Conservation (phyloP, 1,140 invertebrate genomes). For the Scylla paramamosain region DNA sequence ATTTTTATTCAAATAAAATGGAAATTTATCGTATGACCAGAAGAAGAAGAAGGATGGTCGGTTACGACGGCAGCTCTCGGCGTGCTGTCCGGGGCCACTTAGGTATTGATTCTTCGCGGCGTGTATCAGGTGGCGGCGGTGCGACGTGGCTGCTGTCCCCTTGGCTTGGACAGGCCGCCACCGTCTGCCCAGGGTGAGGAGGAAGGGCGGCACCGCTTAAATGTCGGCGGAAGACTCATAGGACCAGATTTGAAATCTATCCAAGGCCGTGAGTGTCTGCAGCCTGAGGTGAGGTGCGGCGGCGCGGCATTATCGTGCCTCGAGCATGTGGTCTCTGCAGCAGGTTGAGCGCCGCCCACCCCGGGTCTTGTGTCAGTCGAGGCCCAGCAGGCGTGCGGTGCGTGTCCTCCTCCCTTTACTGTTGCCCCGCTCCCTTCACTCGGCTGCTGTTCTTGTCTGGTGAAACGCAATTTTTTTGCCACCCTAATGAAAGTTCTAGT, state of each 20-base stretch:
- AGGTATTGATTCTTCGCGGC: neutral
- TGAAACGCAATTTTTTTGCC: neutral
- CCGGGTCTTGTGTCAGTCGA: neutral
- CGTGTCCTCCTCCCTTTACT: neutral
- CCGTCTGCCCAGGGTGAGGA: neutral
- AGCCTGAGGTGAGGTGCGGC: neutral
- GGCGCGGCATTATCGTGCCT: neutral
- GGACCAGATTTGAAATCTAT: too few relatives aligned
- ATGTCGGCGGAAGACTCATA: too few relatives aligned
- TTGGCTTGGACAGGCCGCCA: neutral
- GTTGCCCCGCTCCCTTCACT: neutral
- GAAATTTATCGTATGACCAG: neutral
- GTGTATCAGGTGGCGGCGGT: neutral
- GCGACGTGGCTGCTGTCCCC: neutral
- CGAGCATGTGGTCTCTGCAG: neutral
- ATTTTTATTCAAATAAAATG: too few relatives aligned
- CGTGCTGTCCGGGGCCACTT: neutral
- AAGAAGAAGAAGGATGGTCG: neutral
- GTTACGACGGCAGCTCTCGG: neutral
- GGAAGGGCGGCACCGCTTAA: neutral
- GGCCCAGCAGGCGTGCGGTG: neutral
- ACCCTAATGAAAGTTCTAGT: neutral
- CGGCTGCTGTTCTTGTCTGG: neutral
- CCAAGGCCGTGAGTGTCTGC: too few relatives aligned
- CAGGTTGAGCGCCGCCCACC: neutral